These are phyloP conservation scores for Muscicapa adusta DNA, from an alignment of 2,113 vertebrate genomes.

Conservation along the genomic window DNA sequence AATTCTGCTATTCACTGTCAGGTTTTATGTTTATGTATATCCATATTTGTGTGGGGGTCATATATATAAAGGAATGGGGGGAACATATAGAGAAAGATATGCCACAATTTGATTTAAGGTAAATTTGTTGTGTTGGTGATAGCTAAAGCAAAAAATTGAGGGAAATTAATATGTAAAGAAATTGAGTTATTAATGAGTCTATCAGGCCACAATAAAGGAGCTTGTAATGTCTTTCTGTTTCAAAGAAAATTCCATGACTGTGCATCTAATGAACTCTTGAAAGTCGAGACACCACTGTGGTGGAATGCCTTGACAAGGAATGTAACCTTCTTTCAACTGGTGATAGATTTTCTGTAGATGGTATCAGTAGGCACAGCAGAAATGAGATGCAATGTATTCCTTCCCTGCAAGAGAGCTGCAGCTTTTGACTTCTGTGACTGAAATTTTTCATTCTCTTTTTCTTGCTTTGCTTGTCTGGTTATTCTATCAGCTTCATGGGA, in stretches of 20 bases:
- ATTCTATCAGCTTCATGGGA: constrained; percentile 15
- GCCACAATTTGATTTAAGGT: not conserved
- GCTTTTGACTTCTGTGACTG: constrained; percentile 23
- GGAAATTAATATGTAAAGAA: not conserved
- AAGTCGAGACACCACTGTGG: not conserved
- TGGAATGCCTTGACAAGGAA: not conserved
- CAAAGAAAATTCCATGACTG: not conserved
- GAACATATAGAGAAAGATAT: not conserved
- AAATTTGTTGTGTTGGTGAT: not conserved
- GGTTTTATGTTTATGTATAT: not conserved
- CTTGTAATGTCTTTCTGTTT: not conserved
- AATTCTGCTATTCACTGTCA: not conserved
- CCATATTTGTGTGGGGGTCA: not conserved
- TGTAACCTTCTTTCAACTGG: not conserved
- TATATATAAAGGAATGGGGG: too few relatives aligned
- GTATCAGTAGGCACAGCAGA: constrained; percentile 35
- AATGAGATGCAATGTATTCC: constrained; percentile 25
- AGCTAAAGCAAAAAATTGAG: not conserved
- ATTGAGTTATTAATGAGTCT: not conserved
- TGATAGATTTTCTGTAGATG: constrained; percentile 57
- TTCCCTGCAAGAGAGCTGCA: constrained; percentile 25
- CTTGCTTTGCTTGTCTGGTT: constrained; percentile 39
- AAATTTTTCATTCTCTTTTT: constrained; percentile 34
- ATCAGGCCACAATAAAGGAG: not conserved
- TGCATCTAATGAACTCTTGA: not conserved